Evolutionary conservation across 2,888 invertebrate genomes (phyloP).

Genomic region (Tipula vernalis): DNA sequence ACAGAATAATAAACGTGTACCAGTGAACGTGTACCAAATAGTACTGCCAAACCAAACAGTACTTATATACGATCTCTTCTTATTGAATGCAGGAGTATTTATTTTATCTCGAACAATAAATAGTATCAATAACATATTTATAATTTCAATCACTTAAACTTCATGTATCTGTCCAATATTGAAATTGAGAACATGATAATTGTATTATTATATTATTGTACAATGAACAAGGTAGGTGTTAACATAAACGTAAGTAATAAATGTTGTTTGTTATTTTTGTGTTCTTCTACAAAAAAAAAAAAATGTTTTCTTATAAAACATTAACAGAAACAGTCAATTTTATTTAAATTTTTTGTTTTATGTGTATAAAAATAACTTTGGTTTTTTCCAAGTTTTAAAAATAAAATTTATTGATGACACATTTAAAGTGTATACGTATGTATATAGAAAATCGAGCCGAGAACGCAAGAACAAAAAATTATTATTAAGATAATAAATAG

Average conservation of each 20-base stretch:
- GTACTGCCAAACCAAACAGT: background rate
- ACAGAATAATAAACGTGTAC: no score
- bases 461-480: background rate
- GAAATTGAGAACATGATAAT: background rate
- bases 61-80: background rate
- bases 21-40: no score
- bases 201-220: background rate
- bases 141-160: background rate
- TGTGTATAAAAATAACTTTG: background rate
- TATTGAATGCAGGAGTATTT: background rate
- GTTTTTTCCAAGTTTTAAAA: background rate
- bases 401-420: constrained; percentile 4
- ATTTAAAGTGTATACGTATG: background rate
- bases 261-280: constrained; percentile 4
- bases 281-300: background rate
- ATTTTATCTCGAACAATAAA: background rate
- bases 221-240: background rate
- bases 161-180: background rate
- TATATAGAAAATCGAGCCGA: background rate
- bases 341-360: background rate
- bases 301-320: background rate
- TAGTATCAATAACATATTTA: background rate
- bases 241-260: constrained; percentile 4
- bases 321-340: constrained; percentile 4
- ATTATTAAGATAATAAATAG: constrained; percentile 4